Conservation (phyloP, 2,888 invertebrate genomes). For the Nectonema munidae region DNA sequence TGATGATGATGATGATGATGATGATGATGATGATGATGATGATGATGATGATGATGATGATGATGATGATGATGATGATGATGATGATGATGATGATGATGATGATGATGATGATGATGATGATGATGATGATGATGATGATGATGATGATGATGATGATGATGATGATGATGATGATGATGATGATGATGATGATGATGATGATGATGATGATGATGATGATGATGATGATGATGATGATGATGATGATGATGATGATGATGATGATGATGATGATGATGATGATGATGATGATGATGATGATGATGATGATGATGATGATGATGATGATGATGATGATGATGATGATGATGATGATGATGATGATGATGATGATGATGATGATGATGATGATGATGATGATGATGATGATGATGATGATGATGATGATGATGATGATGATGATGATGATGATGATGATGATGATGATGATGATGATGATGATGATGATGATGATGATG, state of each 20-base stretch:
- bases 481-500: constrained; percentile 12
- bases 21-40: constrained; percentile 13
- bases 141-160: constrained; percentile 13
- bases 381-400: constrained; percentile 13
- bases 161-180: constrained; percentile 13
- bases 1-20: constrained; percentile 12
- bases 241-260: constrained; percentile 13
- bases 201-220: constrained; percentile 13
- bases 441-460: constrained; percentile 12
- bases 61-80: constrained; percentile 13
- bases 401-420: constrained; percentile 12
- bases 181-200: constrained; percentile 12
- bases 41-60: constrained; percentile 12
- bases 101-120: constrained; percentile 13
- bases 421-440: constrained; percentile 13
- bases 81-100: constrained; percentile 13
- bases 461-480: constrained; percentile 13
- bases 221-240: constrained; percentile 13
- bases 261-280: constrained; percentile 14
- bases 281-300: constrained; percentile 13
- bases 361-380: constrained; percentile 9
- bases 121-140: constrained; percentile 13
- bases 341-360: constrained; percentile 7
- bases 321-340: constrained; percentile 8
- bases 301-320: constrained; percentile 11